These are phyloP conservation scores for Ectropis crepuscularia DNA, from an alignment of 2,888 invertebrate species.

Conservation along the genomic window DNA sequence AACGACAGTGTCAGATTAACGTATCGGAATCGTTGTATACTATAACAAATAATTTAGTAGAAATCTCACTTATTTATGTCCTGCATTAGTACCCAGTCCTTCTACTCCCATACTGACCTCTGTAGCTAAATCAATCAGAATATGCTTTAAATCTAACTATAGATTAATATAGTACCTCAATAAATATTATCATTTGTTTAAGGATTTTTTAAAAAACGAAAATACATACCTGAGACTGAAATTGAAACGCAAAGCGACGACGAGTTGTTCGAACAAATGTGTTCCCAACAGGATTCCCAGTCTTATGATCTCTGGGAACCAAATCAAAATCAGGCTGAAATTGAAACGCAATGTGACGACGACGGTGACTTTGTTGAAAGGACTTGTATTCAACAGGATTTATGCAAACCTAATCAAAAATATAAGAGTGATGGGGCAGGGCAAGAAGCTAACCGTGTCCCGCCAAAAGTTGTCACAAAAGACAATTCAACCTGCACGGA, in stretches of 20 bases:
- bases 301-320: slow-evolving; percentile 12
- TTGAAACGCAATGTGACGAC: slow-evolving; percentile 9
- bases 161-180: too few species aligned
- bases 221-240: slow-evolving; percentile 10
- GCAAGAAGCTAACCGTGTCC: slow-evolving; percentile 1
- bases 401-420: slow-evolving; percentile 9
- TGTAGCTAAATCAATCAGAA: too few species aligned
- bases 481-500: neutral
- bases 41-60: too few species aligned
- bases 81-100: too few species aligned
- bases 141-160: too few species aligned
- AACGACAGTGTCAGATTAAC: too few species aligned
- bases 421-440: slow-evolving; percentile 4
- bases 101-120: too few species aligned
- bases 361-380: slow-evolving; percentile 10
- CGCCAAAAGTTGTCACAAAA: too few species aligned
- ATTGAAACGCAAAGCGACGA: slow-evolving; percentile 11
- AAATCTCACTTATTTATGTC: too few species aligned
- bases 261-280: slow-evolving; percentile 11
- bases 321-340: slow-evolving; percentile 8
- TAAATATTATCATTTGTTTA: too few species aligned
- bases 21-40: too few species aligned
- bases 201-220: slow-evolving; percentile 6
- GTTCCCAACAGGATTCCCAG: slow-evolving; percentile 11
- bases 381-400: slow-evolving; percentile 10